Base-by-base conservation (phyloP, 2,888 invertebrate species). In the Alloplasta piceator region DNA sequence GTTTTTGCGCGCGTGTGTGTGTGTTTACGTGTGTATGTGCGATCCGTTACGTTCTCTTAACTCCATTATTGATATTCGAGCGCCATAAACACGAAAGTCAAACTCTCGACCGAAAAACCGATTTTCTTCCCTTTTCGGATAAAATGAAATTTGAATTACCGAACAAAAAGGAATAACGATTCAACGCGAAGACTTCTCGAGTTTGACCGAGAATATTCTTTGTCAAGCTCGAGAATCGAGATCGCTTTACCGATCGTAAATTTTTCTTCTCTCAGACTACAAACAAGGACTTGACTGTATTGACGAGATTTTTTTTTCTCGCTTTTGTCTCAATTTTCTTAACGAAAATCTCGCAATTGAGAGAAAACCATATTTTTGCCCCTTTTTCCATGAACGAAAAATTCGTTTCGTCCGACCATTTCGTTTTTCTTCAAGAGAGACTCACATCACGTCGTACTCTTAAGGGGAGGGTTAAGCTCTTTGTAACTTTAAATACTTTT, bases 81-180 rank as follows among this genome's bases (percentile, higher is more conserved):
- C 72, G 66, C 55, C 74, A 66, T 56, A 64, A 39, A 74, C 64
- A 74, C 58, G 56, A 74, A 64, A 72, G 16, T 39, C n/a, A 61
- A 12, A 4, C 7, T 12, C 10, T 16, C 38, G 5, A 50, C 38
- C 16, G 36, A 66, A 50, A 0, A 38, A 64, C 10, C 10, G 48
- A n/a, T 7, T 26, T 48, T 50, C 26, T 50, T 10, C 36, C 6
- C 52, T 6, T 6, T 14, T 52, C 52, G 26, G 26, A 26, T 48
- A 1, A 6, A n/a, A 12, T 10, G 16, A n/a, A n/a, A 48, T 64
- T 64, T 36, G 16, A 26, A 26, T 26, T 26, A 26, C 10, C 14
- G 26, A 64, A 50, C 10, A 26, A 64, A 63, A 63, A 36, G n/a
- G 1, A 26, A 64, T n/a, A 63, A 63, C n/a, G 14, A 26, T 0